These are phyloP conservation scores for Oscheius sp. DNA, from an alignment of 2,888 invertebrate species.

Conservation along the genomic window DNA sequence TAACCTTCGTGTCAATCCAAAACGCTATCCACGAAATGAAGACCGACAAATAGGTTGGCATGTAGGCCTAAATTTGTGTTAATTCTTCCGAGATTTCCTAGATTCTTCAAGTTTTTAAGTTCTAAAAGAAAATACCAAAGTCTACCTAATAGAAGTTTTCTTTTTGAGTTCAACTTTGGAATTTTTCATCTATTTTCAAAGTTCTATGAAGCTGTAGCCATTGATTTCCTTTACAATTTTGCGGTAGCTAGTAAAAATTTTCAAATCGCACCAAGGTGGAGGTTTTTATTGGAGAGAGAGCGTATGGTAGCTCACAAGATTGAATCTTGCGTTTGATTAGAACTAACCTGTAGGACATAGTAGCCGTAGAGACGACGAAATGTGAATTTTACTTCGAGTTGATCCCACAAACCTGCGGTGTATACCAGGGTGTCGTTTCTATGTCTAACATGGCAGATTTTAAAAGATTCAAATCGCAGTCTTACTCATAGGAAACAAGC, in stretches of 20 bases:
- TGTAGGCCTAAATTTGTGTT: slow-evolving; percentile 61
- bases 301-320: not conserved
- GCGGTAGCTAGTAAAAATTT: too few species aligned
- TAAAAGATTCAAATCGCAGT: not conserved
- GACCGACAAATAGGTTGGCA: slow-evolving; percentile 70
- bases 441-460: slow-evolving; percentile 45
- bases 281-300: not conserved
- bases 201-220: too few species aligned
- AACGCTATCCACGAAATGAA: slow-evolving; percentile 70
- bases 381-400: slow-evolving; percentile 67
- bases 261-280: not conserved
- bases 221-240: too few species aligned
- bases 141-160: too few species aligned
- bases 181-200: too few species aligned
- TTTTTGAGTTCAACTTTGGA: too few species aligned
- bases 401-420: slow-evolving; percentile 70
- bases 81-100: not conserved
- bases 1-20: slow-evolving; percentile 70
- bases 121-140: too few species aligned
- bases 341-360: slow-evolving; percentile 66
- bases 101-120: not conserved
- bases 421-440: slow-evolving; percentile 63
- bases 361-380: slow-evolving; percentile 69
- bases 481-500: slow-evolving; percentile 54
- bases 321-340: not conserved